phyloP scores from a whole-genome alignment of 2,888 invertebrate genomes.

The Stegana nigrithorax region DNA sequence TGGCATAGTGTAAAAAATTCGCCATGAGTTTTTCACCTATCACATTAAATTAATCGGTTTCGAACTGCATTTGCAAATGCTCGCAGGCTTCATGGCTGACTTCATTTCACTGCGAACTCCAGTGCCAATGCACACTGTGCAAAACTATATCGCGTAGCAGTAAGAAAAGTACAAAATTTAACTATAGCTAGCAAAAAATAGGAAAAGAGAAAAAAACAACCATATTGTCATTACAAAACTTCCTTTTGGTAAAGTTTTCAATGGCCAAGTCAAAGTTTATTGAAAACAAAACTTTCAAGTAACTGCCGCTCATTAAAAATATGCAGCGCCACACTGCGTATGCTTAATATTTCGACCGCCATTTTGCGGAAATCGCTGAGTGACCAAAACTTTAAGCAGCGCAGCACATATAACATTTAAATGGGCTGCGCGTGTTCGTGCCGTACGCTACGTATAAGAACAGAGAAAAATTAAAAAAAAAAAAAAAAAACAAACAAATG shows the following conservation, averaged over 20 bases:
- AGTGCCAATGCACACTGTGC: too few relatives aligned
- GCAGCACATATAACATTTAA: background rate
- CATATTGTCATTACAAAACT: conserved; percentile 13
- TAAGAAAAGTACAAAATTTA: too few relatives aligned
- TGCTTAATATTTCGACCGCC: conserved; percentile 5
- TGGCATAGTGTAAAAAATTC: too few relatives aligned
- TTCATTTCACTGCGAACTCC: too few relatives aligned
- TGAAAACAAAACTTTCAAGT: conserved; percentile 18
- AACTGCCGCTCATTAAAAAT: conserved; percentile 18
- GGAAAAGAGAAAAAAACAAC: too few relatives aligned
- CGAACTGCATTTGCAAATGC: too few relatives aligned
- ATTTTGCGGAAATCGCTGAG: background rate
- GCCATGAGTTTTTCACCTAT: too few relatives aligned
- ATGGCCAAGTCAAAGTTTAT: conserved; percentile 11
- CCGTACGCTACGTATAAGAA: conserved; percentile 10
- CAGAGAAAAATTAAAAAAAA: conserved; percentile 15
- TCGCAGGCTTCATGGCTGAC: too few relatives aligned
- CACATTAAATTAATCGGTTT: too few relatives aligned
- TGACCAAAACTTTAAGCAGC: conserved; percentile 2
- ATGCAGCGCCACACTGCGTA: conserved; percentile 9
- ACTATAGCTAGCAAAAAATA: too few relatives aligned
- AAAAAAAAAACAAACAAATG: conserved; percentile 12
- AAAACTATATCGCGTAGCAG: too few relatives aligned
- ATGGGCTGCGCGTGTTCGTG: too few relatives aligned
- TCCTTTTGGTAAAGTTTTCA: conserved; percentile 5